Percentiles rank a stretch among this genome's conserved stretches.
These are phyloP conservation scores for Cricetomys ansorgei DNA, from an alignment of 2,113 vertebrate species.

Conservation along the genomic window DNA sequence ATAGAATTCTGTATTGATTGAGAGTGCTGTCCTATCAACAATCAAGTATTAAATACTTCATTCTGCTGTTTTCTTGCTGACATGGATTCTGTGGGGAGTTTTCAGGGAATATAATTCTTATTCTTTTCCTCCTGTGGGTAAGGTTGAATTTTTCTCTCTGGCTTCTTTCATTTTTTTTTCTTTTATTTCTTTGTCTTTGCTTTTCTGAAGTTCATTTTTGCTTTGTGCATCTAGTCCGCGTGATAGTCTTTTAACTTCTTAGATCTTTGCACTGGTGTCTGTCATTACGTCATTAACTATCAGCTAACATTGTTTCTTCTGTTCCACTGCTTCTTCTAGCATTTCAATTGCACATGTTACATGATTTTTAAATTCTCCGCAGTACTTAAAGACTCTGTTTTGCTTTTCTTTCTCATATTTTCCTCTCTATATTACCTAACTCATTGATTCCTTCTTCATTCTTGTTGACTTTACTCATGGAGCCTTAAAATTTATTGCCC, in stretches of 20 bases:
- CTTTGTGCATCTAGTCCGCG: neutral
- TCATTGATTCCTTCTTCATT: neutral
- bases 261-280: neutral
- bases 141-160: neutral
- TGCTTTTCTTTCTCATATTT: neutral
- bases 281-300: constrained; percentile 9
- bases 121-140: neutral
- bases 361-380: neutral
- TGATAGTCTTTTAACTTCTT: neutral
- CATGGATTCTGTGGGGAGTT: neutral
- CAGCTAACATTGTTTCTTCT: neutral
- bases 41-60: neutral
- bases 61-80: neutral
- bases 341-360: neutral
- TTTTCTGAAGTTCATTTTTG: neutral
- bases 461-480: neutral
- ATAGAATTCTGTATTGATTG: neutral
- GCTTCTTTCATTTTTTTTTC: neutral
- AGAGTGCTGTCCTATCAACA: neutral
- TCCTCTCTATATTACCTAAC: neutral
- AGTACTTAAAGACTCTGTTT: neutral
- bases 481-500: neutral
- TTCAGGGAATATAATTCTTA: neutral
- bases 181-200: neutral
- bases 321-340: neutral